phyloP scores from a whole-genome alignment of 2,113 vertebrate genomes.

The Tyrannus savana region DNA sequence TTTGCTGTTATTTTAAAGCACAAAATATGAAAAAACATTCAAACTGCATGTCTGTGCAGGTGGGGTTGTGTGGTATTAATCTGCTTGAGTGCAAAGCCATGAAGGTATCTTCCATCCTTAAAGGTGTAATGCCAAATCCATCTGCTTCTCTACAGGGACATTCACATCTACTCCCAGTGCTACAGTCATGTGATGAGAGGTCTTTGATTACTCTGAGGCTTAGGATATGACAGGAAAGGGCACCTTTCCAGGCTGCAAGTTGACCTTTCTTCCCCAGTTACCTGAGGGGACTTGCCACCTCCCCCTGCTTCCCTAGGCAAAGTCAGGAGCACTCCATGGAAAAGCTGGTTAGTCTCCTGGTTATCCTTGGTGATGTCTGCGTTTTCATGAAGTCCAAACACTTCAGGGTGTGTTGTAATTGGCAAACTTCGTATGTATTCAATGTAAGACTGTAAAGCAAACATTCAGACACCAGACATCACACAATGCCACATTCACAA shows the following conservation, averaged over 20 bases:
- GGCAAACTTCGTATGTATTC: conserved; percentile 85
- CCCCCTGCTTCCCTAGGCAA: conserved; percentile 86
- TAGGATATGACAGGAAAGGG: background rate
- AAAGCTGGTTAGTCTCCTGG: conserved; percentile 92
- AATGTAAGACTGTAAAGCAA: conserved; percentile 81
- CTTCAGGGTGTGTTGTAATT: conserved; percentile 84
- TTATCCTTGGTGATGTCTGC: conserved; percentile 94
- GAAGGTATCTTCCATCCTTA: background rate
- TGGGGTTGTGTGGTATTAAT: background rate
- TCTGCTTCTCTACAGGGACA: background rate
- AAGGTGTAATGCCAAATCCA: background rate
- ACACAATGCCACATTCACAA: background rate
- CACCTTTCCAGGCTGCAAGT: background rate
- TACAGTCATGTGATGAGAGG: background rate
- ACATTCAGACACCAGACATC: background rate
- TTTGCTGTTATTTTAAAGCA: background rate
- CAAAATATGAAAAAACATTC: background rate
- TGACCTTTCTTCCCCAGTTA: conserved; percentile 49
- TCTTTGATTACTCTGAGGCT: background rate
- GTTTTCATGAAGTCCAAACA: conserved; percentile 93
- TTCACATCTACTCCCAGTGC: background rate
- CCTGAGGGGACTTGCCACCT: conserved; percentile 88
- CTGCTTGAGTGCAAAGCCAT: background rate
- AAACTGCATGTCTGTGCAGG: background rate
- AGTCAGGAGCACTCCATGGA: conserved; percentile 87